Base-by-base conservation (phyloP, 2,888 invertebrate genomes). In the Tinea trinotella region DNA sequence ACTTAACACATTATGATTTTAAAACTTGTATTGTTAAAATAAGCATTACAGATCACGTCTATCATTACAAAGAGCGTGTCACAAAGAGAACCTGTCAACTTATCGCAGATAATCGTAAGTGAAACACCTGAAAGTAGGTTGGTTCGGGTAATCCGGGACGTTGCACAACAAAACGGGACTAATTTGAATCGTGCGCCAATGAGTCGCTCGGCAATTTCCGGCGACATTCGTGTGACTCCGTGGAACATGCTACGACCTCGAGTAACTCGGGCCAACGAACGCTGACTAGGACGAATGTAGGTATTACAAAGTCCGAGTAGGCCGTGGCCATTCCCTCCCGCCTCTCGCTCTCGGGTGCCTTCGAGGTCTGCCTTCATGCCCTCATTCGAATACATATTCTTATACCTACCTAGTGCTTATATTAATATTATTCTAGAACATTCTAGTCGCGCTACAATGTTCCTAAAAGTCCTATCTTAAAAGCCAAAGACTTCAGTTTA, bases 251-350 rank as follows among this genome's bases (percentile, higher is more conserved):
- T 58, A 68, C 79, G 84, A 76, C 83, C 83, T 83, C 84, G 82
- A 65, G 70, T 66, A 57, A 18, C 63, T 61, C 72, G 62, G 85
- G 83, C 79, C 83, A 84, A 85, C 80, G 82, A 76, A 76, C 84
- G 82, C 78, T 80, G 75, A 84, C 81, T 84, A 83, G 84, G 83
- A 79, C 84, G 81, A 82, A 79, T 76, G 79, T 77, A 81, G 82
- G 49, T 20, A 54, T 56, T 84, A 84, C 82, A 82, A 81, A 84
- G 84, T 83, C 83, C 82, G 79, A 82, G 70, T 71, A 67, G 70
- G 64, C 72, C 71, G 73, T 70, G 73, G 74, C 80, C 81, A 75
- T 79, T 80, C 83, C 82, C 81, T 78, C 74, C 77, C 80, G 70
- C 76, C 54, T 10, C 34, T 22, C 34, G 12, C 13, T 12, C 19